These are phyloP conservation scores for Calameuta filiformis DNA, from an alignment of 2,888 invertebrate species.

Conservation along the genomic window DNA sequence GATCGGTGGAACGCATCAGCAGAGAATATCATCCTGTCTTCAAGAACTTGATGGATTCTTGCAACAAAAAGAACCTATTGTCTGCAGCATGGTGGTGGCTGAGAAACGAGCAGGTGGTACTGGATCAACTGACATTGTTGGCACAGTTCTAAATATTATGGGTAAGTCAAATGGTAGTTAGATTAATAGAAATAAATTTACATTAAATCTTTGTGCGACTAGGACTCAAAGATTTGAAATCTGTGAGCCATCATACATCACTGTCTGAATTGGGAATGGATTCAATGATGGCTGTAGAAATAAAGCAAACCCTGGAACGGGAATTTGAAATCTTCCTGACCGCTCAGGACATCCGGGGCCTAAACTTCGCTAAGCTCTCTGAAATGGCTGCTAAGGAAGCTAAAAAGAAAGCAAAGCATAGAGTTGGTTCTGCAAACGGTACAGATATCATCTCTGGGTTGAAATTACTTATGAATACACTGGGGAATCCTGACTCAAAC, in stretches of 20 bases:
- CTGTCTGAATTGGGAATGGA: slow-evolving; percentile 96
- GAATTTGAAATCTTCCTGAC: slow-evolving; percentile 89
- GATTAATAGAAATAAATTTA: slow-evolving; percentile 35
- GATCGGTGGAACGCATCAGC: slow-evolving; percentile 86
- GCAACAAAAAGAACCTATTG: slow-evolving; percentile 72
- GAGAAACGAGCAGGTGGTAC: slow-evolving; percentile 77
- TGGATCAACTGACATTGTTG: slow-evolving; percentile 76
- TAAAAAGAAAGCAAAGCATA: neutral
- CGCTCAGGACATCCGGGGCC: slow-evolving; percentile 84
- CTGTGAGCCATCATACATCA: slow-evolving; percentile 76
- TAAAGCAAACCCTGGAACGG: slow-evolving; percentile 90
- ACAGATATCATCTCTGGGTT: slow-evolving; percentile 37
- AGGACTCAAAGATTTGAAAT: slow-evolving; percentile 69
- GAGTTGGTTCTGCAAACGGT: neutral
- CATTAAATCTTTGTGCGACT: neutral
- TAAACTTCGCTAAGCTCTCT: slow-evolving; percentile 78
- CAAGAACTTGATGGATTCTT: slow-evolving; percentile 80
- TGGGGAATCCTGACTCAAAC: slow-evolving; percentile 28
- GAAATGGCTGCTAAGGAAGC: slow-evolving; percentile 54
- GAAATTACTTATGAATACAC: slow-evolving; percentile 36
- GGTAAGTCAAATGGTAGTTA: slow-evolving; percentile 66
- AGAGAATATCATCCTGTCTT: slow-evolving; percentile 85
- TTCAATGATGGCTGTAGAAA: slow-evolving; percentile 96
- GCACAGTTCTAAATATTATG: slow-evolving; percentile 75
- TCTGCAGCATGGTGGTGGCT: slow-evolving; percentile 88